Conservation (phyloP, 2,797 vertebrate species). For the Morelia viridis region DNA sequence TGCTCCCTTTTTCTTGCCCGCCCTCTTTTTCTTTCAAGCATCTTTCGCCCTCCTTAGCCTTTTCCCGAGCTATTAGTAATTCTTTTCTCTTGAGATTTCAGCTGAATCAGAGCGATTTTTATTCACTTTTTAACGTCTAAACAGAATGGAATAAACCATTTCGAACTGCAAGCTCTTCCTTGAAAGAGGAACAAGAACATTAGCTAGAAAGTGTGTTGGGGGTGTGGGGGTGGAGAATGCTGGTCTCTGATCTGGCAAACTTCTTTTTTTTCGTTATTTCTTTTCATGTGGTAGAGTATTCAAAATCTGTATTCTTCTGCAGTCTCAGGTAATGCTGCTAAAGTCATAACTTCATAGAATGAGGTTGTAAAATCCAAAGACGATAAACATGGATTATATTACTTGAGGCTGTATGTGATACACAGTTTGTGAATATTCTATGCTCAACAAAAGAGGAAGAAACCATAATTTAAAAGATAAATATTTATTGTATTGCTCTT, state of each 20-base stretch:
- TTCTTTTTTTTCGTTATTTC: background rate
- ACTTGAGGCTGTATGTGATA: background rate
- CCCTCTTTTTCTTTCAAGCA: too few species aligned
- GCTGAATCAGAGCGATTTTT: too few species aligned
- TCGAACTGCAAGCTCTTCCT: background rate
- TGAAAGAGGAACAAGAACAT: background rate
- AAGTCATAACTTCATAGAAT: background rate
- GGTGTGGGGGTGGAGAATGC: background rate
- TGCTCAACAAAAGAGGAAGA: background rate
- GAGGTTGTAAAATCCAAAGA: background rate
- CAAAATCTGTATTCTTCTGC: background rate
- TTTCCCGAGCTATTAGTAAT: background rate
- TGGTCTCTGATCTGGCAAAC: background rate
- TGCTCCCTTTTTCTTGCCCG: background rate
- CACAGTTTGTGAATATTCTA: background rate
- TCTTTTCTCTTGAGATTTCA: background rate
- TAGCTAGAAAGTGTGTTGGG: background rate
- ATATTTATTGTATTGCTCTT: background rate
- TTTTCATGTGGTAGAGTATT: background rate
- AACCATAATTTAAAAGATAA: background rate
- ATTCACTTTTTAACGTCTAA: background rate
- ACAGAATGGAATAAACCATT: background rate
- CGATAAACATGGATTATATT: background rate
- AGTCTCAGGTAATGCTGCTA: background rate
- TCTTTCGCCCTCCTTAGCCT: background rate